These are phyloP conservation scores for Stegodyphus dumicola DNA, from an alignment of 1,140 invertebrate species.

Conservation along the genomic window DNA sequence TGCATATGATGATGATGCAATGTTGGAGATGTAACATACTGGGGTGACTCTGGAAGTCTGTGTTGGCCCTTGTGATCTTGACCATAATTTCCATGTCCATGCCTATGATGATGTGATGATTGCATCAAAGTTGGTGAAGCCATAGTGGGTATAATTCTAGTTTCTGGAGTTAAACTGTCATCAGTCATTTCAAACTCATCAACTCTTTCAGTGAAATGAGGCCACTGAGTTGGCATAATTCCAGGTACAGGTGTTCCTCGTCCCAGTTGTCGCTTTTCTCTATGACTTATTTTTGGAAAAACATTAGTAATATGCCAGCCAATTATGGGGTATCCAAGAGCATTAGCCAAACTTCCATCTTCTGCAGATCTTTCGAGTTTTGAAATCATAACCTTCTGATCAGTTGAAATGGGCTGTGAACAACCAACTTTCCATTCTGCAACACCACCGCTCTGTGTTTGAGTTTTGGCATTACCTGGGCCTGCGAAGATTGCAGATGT, in stretches of 20 bases:
- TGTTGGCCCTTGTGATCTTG: conserved; percentile 39
- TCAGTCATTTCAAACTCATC: conserved; percentile 57
- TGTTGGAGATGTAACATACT: conserved; percentile 31
- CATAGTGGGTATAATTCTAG: conserved; percentile 67
- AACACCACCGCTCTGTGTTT: conserved; percentile 70
- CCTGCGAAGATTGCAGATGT: conserved; percentile 73
- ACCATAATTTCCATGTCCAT: conserved; percentile 55
- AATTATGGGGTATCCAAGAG: conserved; percentile 75
- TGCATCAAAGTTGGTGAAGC: conserved; percentile 66
- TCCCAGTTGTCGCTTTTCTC: conserved; percentile 70
- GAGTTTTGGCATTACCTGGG: conserved; percentile 72
- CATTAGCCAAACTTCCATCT: conserved; percentile 75
- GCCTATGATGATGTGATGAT: conserved; percentile 60
- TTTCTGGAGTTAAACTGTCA: conserved; percentile 66
- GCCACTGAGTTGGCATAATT: conserved; percentile 45
- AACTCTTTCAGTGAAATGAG: conserved; percentile 42
- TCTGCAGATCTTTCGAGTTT: conserved; percentile 74
- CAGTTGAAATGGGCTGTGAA: conserved; percentile 74
- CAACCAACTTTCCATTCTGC: conserved; percentile 78
- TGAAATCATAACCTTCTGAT: conserved; percentile 72
- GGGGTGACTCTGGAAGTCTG: conserved; percentile 30
- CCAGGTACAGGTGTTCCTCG: conserved; percentile 61
- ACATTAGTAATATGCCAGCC: conserved; percentile 73
- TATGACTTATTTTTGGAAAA: conserved; percentile 65
- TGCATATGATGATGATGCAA: conserved; percentile 39